Conservation (phyloP, 53 echinoderm and acorn worm genomes). For the Hippasteria phrygiana region DNA sequence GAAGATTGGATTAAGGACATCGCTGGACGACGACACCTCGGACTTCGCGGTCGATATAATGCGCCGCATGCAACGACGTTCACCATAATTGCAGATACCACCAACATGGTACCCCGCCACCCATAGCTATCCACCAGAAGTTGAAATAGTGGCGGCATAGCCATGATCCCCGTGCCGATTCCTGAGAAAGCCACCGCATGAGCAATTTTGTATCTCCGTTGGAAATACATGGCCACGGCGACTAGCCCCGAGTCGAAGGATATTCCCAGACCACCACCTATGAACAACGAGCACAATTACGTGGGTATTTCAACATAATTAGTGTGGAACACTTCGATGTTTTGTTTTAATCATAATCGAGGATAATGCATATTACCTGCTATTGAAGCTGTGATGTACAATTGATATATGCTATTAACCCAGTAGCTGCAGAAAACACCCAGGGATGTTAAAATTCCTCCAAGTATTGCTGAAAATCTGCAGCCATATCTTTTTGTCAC, state of each 20-base stretch:
- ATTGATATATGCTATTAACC: background rate
- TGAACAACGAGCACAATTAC: no score
- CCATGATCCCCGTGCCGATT: conserved; percentile 7
- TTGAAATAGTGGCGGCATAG: conserved; percentile 18
- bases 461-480: background rate
- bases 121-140: conserved; percentile 12
- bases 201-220: conserved; percentile 7
- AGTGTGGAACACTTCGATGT: no score
- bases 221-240: conserved; percentile 32
- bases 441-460: background rate
- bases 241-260: background rate
- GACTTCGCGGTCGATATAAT: conserved; percentile 1
- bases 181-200: conserved; percentile 7
- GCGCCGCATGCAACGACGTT: background rate
- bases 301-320: no score
- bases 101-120: conserved; percentile 22
- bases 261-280: conserved; percentile 27
- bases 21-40: no score
- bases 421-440: background rate
- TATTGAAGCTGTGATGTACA: background rate
- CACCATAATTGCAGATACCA: conserved; percentile 17
- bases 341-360: no score
- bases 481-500: background rate
- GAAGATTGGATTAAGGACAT: no score
- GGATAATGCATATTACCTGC: background rate